Conservation (phyloP, 2,888 invertebrate genomes). For the Orthosia incerta region DNA sequence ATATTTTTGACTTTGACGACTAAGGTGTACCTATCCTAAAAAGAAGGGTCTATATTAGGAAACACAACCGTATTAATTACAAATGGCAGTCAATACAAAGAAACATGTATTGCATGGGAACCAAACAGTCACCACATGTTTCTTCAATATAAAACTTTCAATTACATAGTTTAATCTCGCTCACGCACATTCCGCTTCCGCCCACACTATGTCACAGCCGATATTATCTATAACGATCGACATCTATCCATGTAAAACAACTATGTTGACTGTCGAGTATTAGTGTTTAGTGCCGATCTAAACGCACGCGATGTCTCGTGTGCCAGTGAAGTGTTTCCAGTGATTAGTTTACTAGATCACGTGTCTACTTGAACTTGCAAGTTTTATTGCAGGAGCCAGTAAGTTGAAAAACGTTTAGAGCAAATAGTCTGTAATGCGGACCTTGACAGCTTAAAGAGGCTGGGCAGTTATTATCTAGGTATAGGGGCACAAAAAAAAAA, state of each 20-base stretch:
- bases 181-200: slow-evolving; percentile 48
- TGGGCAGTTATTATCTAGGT: background rate
- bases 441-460: background rate
- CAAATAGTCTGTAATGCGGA: background rate
- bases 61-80: no score
- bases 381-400: slow-evolving; percentile 27
- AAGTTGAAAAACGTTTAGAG: slow-evolving; percentile 15
- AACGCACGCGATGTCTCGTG: slow-evolving; percentile 59
- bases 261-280: slow-evolving; percentile 53
- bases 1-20: no score
- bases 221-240: slow-evolving; percentile 46
- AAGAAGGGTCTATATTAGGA: no score
- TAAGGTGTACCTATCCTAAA: no score
- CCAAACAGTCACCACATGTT: background rate
- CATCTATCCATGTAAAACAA: slow-evolving; percentile 61
- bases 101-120: background rate
- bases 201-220: slow-evolving; percentile 32
- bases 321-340: slow-evolving; percentile 48
- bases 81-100: no score
- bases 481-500: background rate
- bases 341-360: slow-evolving; percentile 34
- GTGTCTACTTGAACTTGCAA: slow-evolving; percentile 9
- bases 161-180: slow-evolving; percentile 13
- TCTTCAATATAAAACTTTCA: slow-evolving; percentile 1
- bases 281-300: slow-evolving; percentile 61